Percentiles rank a stretch among this genome's conserved stretches.
Evolutionary conservation across 1,140 invertebrate species (phyloP).

Genomic region (Penaeus japonicus): DNA sequence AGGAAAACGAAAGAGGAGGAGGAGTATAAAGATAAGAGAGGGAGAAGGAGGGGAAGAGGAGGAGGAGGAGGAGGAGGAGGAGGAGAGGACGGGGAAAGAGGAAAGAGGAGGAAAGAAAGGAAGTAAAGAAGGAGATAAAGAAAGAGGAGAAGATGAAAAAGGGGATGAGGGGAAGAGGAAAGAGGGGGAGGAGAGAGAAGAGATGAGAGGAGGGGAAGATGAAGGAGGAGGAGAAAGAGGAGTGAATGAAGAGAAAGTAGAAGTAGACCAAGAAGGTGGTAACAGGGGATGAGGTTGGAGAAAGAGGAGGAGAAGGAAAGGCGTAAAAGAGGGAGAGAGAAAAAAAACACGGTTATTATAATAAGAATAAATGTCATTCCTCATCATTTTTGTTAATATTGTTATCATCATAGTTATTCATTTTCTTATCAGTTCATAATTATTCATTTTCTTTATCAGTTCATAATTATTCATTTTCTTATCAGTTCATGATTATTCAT

Average conservation of each 20-base stretch:
- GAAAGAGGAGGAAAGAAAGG: neutral
- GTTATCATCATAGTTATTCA: no score
- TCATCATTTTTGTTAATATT: no score
- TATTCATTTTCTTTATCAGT: no score
- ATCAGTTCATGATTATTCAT: no score
- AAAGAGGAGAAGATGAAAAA: neutral
- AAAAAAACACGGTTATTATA: neutral
- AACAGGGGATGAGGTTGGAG: neutral
- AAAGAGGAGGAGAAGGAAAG: neutral
- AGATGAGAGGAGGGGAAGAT: neutral
- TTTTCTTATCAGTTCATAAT: no score
- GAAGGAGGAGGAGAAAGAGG: neutral
- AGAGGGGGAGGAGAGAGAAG: neutral
- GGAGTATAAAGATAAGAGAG: neutral
- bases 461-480: no score
- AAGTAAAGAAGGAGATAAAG: neutral
- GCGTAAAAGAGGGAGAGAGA: neutral
- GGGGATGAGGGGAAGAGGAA: neutral
- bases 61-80: neutral
- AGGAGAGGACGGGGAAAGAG: neutral
- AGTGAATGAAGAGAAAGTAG: neutral
- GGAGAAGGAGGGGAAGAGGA: neutral
- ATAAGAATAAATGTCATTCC: neutral
- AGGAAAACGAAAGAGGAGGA: neutral
- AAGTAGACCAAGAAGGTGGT: neutral